Evolutionary conservation across 2,113 vertebrate genomes (phyloP), one percentile per base, ranked within the genome.

Genomic region (Oreochromis aureus): DNA sequence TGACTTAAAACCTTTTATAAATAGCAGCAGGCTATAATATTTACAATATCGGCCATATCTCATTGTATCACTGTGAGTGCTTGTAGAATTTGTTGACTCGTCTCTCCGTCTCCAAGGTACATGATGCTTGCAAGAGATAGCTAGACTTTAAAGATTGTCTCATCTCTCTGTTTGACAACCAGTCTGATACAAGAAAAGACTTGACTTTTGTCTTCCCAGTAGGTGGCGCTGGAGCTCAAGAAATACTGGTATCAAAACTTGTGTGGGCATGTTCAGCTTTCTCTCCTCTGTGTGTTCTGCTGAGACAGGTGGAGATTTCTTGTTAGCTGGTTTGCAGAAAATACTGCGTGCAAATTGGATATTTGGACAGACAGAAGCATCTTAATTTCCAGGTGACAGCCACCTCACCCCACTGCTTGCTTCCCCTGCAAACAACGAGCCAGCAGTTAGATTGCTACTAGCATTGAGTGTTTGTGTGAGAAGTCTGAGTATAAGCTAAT

Each of bases 181-280:
- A 59, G 6, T 61, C 1, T 34, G 30, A 34, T 51, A 16, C 9
- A 46, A 46, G 39, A 73, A 73, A 73, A 4, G 3, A 73, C 13
- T 44, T 46, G 3, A 48, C 24, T 54, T 15, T 22, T 5, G n/a
- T 82, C 0, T 22, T 30, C 80, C 86, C 94, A 89, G 76, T 58
- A 94, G 93, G 91, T 87, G 93, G 93, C 5, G 18, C 34, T 63
- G n/a, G 24, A 86, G 79, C 2, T 78, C 24, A 81, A 91, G n/a
- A 88, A 81, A 89, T 71, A 16, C 12, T 44, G 10, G 5, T 41
- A 24, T 15, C 39, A 71, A 71, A 71, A 24, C 36, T 41, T 71
- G 2, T 63, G 10, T 4, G 6, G 16, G 6, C 8, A 13, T 19
- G 30, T 1, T 63, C 59, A 63, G 30, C 9, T 34, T 61, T 61